Evolutionary conservation across 2,888 invertebrate species (phyloP), one percentile per base, ranked within the genome.

Genomic region (Rhodophaea formosa): DNA sequence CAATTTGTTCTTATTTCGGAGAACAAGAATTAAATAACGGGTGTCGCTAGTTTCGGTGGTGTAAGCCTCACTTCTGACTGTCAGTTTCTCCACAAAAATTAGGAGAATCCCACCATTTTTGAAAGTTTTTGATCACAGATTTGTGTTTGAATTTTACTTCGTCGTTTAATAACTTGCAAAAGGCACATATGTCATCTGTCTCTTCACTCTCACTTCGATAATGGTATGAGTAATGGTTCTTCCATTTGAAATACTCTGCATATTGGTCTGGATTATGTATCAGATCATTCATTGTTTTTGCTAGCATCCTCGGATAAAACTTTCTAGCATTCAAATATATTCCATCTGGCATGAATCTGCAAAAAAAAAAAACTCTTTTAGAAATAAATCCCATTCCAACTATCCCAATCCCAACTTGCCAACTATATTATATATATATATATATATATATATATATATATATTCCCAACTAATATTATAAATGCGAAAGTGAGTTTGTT

Each of bases 331-430:
- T 72, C 8, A 90, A 65, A 61, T 88, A 90, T 23, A 80, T 79
- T 17, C 81, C 79, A 14, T 84, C 77, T n/a, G 89, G 88, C 76
- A 88, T 70, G 58, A 88, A 88, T 59, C 89, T 89, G 82, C 16
- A 79, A 83, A 54, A 16, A n/a, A 12, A 3, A 53, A 29, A 35
- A n/a, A n/a, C n/a, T n/a, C n/a, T n/a, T n/a, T n/a, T n/a, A n/a
- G n/a, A n/a, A n/a, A n/a, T n/a, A n/a, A n/a, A n/a, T n/a, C n/a
- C n/a, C n/a, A n/a, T n/a, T n/a, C n/a, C n/a, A n/a, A n/a, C n/a
- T n/a, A n/a, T n/a, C n/a, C n/a, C n/a, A n/a, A n/a, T n/a, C n/a
- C n/a, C n/a, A n/a, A n/a, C n/a, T n/a, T n/a, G n/a, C n/a, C n/a
- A n/a, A n/a, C n/a, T n/a, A n/a, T n/a, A n/a, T n/a, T n/a, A n/a